Evolutionary conservation across 2,113 vertebrate species (phyloP).

Genomic region (Corvus moneduloides): DNA sequence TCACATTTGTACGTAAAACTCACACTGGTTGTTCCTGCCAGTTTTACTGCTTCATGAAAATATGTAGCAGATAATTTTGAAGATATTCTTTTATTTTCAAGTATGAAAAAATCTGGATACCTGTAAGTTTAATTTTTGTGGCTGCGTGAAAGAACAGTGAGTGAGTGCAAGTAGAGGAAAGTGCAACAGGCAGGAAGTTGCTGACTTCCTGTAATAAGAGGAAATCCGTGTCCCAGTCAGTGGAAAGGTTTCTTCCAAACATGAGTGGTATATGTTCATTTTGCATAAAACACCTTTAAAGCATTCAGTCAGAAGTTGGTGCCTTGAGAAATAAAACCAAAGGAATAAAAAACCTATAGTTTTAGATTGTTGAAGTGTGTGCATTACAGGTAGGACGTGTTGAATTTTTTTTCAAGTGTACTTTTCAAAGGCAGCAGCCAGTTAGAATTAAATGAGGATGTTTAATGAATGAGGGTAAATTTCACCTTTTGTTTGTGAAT

Average conservation of each 20-base stretch:
- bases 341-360: background rate
- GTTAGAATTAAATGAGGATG: background rate
- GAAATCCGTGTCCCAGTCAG: background rate
- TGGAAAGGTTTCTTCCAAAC: background rate
- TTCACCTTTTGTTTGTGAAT: background rate
- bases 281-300: background rate
- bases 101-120: background rate
- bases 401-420: background rate
- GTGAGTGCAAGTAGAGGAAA: background rate
- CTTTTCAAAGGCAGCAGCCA: background rate
- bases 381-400: background rate
- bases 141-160: background rate
- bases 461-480: background rate
- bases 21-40: background rate
- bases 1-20: background rate
- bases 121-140: background rate
- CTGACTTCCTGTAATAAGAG: background rate
- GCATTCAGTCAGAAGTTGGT: background rate
- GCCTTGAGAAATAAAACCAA: background rate
- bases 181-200: background rate
- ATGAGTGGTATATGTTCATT: background rate
- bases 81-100: background rate
- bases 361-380: background rate
- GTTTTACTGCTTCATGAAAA: background rate
- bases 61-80: background rate